Base-by-base conservation (phyloP, 2,888 invertebrate genomes). In the Trichogramma evanescens region DNA sequence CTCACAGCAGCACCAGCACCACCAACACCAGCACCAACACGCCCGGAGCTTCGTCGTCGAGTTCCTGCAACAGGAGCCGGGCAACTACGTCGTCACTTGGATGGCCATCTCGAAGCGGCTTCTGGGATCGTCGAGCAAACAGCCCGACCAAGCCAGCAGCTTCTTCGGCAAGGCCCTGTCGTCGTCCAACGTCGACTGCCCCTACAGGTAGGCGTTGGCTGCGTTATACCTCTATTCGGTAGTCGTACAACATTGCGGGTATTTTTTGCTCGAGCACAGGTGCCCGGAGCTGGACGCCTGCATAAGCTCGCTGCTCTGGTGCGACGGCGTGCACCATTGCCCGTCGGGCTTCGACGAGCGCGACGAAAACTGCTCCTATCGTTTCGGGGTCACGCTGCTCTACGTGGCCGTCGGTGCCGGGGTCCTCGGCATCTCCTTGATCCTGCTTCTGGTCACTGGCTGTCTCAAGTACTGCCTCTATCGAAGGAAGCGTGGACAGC, bases 311-410 rank as follows among this genome's bases (percentile, higher is more conserved):
- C 84, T 86, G 2, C 75, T 91, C 4, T 90, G 91, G 90, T 91
- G 91, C 75, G 91, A 91, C 73, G 89, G 90, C 0, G 82, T 86
- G 49, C 80, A 84, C 2, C 89, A 91, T 71, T 91, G 91, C 72
- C 91, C 90, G 9, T 89, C 89, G 4, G 90, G 91, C 2, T 89
- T 85, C 75, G 91, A 91, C 73, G 90, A 91, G 78, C 87, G 88
- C 66, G 89, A 89, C 70, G 82, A 84, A 1, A 89, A 89, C 71
- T 89, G 89, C 74, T 85, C 88, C 39, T 86, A 87, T 66, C 84
- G 85, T 61, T 84, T 86, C 69, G 85, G 86, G 10, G 79, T 88
- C 53, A 86, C 88, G 4, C 80, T 86, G 49, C 82, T 86, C 7
- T 87, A 86, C 71, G 81, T 87, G n/a, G 83, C 84, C 5, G 82